A percentile compares a stretch with the other conserved stretches of the same genome.
phyloP scores from a whole-genome alignment of 2,113 vertebrate genomes.

The Phrynocephalus versicolor region DNA sequence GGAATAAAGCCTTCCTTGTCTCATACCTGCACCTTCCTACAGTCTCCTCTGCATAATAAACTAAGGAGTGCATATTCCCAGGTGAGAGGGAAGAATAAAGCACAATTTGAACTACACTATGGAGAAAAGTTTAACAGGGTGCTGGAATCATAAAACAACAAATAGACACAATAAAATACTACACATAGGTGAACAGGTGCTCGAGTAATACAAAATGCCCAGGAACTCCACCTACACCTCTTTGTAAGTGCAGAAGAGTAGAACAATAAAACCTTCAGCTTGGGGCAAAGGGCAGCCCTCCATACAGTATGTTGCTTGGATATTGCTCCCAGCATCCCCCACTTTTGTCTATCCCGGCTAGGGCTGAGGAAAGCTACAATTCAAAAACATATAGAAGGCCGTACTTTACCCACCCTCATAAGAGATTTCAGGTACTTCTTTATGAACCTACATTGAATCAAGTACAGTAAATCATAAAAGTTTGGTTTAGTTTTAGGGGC shows the following conservation, averaged over 20 bases:
- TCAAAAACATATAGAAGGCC: too few relatives aligned
- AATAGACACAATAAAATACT: background rate
- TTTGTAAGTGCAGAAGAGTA: background rate
- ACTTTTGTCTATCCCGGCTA: too few relatives aligned
- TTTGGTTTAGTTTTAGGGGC: background rate
- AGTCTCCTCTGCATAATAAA: background rate
- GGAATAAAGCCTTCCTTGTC: slow-evolving; percentile 31
- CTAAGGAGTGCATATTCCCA: background rate
- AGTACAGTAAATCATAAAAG: too few relatives aligned
- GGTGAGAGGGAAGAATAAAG: background rate
- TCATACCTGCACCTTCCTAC: background rate
- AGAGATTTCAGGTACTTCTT: too few relatives aligned
- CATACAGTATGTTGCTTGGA: too few relatives aligned
- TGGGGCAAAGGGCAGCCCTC: background rate
- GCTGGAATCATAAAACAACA: background rate
- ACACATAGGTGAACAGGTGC: too few relatives aligned
- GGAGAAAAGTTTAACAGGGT: background rate
- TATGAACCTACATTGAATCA: too few relatives aligned
- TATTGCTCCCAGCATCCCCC: too few relatives aligned
- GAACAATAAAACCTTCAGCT: background rate
- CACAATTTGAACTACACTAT: slow-evolving; percentile 3
- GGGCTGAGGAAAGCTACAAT: too few relatives aligned
- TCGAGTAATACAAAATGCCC: background rate
- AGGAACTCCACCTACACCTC: background rate
- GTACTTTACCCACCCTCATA: too few relatives aligned